phyloP scores from a whole-genome alignment of 2,797 vertebrate genomes.

The Menidia menidia region DNA sequence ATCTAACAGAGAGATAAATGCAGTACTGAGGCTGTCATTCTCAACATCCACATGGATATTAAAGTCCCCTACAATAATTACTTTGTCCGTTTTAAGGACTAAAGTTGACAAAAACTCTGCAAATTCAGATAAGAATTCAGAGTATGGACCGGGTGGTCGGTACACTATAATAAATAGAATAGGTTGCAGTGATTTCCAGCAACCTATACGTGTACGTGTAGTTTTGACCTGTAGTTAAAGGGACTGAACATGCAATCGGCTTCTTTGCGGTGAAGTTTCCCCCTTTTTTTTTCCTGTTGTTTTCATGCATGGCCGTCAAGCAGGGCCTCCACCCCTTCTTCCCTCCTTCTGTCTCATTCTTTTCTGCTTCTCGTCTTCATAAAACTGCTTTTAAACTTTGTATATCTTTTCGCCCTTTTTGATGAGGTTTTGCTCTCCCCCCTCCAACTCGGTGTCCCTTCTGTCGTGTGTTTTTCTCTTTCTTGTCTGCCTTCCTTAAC shows the following conservation, averaged over 20 bases:
- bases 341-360: slow-evolving; percentile 57
- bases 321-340: slow-evolving; percentile 53
- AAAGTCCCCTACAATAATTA: too few species aligned
- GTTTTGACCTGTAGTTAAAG: slow-evolving; percentile 73
- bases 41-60: too few species aligned
- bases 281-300: slow-evolving; percentile 62
- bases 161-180: too few species aligned
- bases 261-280: slow-evolving; percentile 64
- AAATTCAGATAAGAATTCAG: too few species aligned
- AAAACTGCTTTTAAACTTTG: slow-evolving; percentile 76
- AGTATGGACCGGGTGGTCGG: too few species aligned
- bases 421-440: slow-evolving; percentile 70
- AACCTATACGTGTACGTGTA: slow-evolving; percentile 38
- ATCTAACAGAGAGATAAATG: too few species aligned
- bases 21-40: too few species aligned
- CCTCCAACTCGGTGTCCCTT: slow-evolving; percentile 42
- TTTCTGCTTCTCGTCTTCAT: slow-evolving; percentile 67
- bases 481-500: slow-evolving; percentile 35
- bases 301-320: slow-evolving; percentile 59
- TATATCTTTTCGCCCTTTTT: slow-evolving; percentile 63
- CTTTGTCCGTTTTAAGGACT: too few species aligned
- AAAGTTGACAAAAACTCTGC: too few species aligned
- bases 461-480: slow-evolving; percentile 50
- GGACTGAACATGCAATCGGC: slow-evolving; percentile 69
- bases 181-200: too few species aligned